Evolutionary conservation across 2,113 vertebrate species (phyloP).

Genomic region (Nematolebias whitei): DNA sequence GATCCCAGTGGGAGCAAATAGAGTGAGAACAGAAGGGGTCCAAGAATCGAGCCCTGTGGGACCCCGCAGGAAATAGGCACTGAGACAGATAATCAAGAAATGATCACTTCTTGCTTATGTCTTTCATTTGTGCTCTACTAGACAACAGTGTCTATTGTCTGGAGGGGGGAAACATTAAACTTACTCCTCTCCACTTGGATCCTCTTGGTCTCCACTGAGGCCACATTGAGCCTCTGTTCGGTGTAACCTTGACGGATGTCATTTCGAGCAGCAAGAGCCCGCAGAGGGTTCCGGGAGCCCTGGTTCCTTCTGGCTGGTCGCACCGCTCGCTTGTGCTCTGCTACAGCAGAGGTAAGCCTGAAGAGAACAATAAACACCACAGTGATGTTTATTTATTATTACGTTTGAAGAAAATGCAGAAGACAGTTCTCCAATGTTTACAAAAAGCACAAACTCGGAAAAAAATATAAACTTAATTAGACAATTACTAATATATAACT

Average conservation of each 20-base stretch:
- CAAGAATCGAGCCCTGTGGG: too few species aligned
- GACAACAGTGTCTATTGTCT: too few species aligned
- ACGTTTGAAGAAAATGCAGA: background rate
- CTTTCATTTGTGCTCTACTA: background rate
- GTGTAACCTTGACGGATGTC: constrained; percentile 83
- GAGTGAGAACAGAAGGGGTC: too few species aligned
- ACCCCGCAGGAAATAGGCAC: too few species aligned
- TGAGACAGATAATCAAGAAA: too few species aligned
- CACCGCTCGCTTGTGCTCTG: constrained; percentile 81
- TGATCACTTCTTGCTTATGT: background rate
- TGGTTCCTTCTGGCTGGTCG: constrained; percentile 76
- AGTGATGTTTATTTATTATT: background rate
- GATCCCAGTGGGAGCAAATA: too few species aligned
- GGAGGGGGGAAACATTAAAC: constrained; percentile 26
- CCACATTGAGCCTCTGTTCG: constrained; percentile 82
- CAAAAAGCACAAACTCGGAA: too few species aligned
- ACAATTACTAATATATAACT: too few species aligned
- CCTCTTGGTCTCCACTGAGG: constrained; percentile 80
- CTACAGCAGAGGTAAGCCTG: constrained; percentile 77
- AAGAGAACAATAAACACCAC: background rate
- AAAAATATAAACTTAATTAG: too few species aligned
- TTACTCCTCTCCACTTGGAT: constrained; percentile 83
- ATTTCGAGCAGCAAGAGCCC: constrained; percentile 79
- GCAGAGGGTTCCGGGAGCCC: constrained; percentile 82
- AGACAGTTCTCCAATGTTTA: background rate